A percentile compares a stretch with the other conserved stretches of the same genome.
Evolutionary conservation across 2,797 vertebrate species (phyloP).

Genomic region (Melopsittacus undulatus): DNA sequence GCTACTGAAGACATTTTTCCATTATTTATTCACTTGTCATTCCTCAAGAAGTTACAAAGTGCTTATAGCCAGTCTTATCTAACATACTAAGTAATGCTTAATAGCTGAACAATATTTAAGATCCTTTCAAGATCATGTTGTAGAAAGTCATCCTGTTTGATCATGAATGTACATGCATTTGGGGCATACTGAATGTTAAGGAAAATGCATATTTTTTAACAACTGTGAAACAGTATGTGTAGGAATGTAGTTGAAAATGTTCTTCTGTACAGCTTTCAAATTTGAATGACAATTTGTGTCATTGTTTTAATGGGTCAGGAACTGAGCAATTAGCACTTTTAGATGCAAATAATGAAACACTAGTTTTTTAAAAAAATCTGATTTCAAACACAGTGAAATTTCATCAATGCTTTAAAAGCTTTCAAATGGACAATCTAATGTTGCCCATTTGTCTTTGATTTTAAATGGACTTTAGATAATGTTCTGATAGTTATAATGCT

Average conservation of each 20-base stretch:
- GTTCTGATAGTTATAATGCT: not conserved
- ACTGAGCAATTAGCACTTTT: not conserved
- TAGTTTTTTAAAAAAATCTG: fast-evolving
- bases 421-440: not conserved
- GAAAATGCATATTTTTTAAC: not conserved
- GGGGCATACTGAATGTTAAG: not conserved
- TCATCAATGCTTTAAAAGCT: not conserved
- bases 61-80: not conserved
- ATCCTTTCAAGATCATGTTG: not conserved
- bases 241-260: not conserved
- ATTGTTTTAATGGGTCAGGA: not conserved
- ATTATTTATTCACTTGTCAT: not conserved
- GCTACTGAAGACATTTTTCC: not conserved
- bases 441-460: not conserved
- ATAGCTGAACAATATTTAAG: not conserved
- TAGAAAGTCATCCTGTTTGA: not conserved
- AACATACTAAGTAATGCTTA: not conserved
- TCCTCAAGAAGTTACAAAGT: not conserved
- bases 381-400: not conserved
- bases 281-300: not conserved
- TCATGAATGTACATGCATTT: not conserved
- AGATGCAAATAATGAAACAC: not conserved
- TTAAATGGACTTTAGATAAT: not conserved
- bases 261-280: not conserved
- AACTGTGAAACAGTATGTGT: not conserved